Evolutionary conservation across 2,888 invertebrate genomes (phyloP).

Genomic region (Spisula solida): DNA sequence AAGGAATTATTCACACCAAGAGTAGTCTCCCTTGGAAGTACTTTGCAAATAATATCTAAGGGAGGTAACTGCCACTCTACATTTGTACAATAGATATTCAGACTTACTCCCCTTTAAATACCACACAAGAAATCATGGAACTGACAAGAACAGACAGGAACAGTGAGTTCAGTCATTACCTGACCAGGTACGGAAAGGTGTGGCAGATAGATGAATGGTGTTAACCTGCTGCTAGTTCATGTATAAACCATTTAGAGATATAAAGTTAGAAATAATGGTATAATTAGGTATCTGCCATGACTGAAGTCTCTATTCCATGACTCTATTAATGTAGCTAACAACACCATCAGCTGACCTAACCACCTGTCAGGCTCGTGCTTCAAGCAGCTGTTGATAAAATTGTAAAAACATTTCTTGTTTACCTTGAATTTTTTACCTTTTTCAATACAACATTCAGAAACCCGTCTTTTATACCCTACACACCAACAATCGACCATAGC

Average conservation of each 20-base stretch:
- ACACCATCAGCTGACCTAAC: constrained; percentile 21
- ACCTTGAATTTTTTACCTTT: not conserved
- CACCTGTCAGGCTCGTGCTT: not conserved
- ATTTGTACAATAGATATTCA: not conserved
- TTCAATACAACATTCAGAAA: not conserved
- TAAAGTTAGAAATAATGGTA: not conserved
- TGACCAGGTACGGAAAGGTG: not conserved
- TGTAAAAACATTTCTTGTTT: not conserved
- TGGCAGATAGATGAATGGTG: not conserved
- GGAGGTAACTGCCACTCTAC: not conserved
- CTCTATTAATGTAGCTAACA: not conserved
- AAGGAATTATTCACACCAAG: not conserved
- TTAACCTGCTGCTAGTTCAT: not conserved
- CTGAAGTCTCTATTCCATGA: constrained; percentile 1
- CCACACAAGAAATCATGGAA: not conserved
- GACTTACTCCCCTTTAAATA: not conserved
- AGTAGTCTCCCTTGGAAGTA: not conserved
- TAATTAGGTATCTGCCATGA: constrained; percentile 5
- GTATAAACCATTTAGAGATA: constrained; percentile 16
- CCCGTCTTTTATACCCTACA: not conserved
- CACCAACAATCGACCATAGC: not conserved
- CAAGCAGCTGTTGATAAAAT: constrained; percentile 1
- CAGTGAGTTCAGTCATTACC: not conserved
- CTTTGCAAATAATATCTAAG: not conserved
- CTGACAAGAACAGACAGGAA: not conserved